Conservation (phyloP, 1,140 invertebrate genomes). For the Drosophila melanica region DNA sequence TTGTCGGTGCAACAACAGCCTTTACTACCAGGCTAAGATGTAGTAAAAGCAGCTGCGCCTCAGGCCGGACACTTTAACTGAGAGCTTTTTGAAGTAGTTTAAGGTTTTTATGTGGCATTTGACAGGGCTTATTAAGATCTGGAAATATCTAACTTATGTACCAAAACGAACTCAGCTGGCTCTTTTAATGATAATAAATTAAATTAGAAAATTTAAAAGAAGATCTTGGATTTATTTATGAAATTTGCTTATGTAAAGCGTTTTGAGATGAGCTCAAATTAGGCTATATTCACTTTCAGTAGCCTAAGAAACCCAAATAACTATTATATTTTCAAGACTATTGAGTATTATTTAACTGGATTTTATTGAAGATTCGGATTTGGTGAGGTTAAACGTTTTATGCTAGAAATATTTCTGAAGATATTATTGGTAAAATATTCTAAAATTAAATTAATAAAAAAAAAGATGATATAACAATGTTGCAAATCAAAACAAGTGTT, state of each 20-base stretch:
- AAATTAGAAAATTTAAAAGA: not conserved
- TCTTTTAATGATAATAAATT: not conserved
- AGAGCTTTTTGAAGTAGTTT: constrained; percentile 55
- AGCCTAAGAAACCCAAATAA: no score
- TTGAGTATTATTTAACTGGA: no score
- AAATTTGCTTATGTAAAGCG: not conserved
- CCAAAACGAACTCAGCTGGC: not conserved
- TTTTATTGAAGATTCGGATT: no score
- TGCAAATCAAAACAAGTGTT: no score
- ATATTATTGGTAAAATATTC: not conserved
- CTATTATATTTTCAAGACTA: no score
- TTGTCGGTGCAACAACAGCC: constrained; percentile 39
- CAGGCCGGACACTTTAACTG: constrained; percentile 2
- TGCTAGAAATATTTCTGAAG: not conserved
- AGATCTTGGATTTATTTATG: not conserved
- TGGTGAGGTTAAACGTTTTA: no score
- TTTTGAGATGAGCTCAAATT: not conserved
- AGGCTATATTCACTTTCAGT: not conserved
- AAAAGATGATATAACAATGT: not conserved
- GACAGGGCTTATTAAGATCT: constrained; percentile 29
- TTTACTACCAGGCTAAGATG: constrained; percentile 22
- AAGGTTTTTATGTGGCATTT: constrained; percentile 51
- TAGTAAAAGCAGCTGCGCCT: constrained; percentile 35
- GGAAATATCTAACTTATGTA: not conserved
- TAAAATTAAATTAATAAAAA: not conserved